Conservation (phyloP, 2,888 invertebrate genomes). For the Tetranychus truncatus region DNA sequence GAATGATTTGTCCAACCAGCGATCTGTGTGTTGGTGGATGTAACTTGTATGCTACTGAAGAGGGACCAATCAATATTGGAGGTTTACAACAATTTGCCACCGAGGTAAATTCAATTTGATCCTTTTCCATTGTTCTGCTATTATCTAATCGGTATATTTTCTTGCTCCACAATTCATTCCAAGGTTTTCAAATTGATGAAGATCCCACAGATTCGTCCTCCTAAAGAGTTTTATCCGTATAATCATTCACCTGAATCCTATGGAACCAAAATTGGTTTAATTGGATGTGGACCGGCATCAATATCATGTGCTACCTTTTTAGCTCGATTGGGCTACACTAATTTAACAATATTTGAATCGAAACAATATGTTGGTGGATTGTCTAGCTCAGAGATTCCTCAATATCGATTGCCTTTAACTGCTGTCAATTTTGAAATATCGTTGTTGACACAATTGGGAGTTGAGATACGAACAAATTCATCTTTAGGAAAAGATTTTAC, state of each 20-base stretch:
- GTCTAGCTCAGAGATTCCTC: slow-evolving; percentile 87
- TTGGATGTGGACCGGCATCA: slow-evolving; percentile 92
- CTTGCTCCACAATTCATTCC: slow-evolving; percentile 21
- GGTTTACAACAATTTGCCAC: slow-evolving; percentile 94
- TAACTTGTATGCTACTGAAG: slow-evolving; percentile 83
- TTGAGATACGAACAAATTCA: slow-evolving; percentile 52
- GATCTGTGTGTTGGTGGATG: slow-evolving; percentile 96
- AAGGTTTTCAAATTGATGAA: slow-evolving; percentile 83
- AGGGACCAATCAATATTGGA: slow-evolving; percentile 95
- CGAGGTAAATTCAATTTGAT: slow-evolving; percentile 43
- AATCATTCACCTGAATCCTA: slow-evolving; percentile 33
- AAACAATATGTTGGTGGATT: slow-evolving; percentile 69
- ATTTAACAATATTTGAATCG: slow-evolving; percentile 82
- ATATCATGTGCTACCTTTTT: slow-evolving; percentile 90
- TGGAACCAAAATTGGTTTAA: slow-evolving; percentile 52
- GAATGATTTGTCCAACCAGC: slow-evolving; percentile 97
- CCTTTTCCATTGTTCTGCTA: neutral
- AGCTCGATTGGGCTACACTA: slow-evolving; percentile 71
- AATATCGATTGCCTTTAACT: slow-evolving; percentile 78
- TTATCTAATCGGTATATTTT: neutral
- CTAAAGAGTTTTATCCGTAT: slow-evolving; percentile 31
- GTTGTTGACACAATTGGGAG: slow-evolving; percentile 75
- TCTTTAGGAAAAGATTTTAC: slow-evolving; percentile 42
- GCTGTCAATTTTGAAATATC: slow-evolving; percentile 83
- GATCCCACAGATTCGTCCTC: slow-evolving; percentile 65